A percentile compares a stretch with the other conserved stretches of the same genome.
Conservation (phyloP, 2,888 invertebrate genomes). For the Opisthograptis luteolata region DNA sequence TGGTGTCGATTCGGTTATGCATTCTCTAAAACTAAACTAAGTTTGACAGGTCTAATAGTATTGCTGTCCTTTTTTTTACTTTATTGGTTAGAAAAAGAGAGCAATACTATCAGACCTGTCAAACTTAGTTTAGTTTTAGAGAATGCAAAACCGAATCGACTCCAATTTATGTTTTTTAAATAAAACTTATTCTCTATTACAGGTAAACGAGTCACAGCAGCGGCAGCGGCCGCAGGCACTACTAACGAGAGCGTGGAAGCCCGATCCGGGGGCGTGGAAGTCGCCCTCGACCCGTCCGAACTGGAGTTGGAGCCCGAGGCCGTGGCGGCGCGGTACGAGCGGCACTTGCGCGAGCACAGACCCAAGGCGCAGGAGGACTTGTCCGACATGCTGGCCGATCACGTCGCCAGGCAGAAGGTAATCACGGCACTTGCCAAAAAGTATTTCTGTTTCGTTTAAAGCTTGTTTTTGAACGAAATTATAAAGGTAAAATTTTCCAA, state of each 20-base stretch:
- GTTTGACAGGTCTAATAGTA: no score
- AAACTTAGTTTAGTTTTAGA: no score
- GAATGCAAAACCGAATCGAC: no score
- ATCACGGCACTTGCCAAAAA: neutral
- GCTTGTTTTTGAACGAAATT: no score
- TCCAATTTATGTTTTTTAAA: no score
- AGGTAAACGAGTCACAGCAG: slow-evolving; percentile 57
- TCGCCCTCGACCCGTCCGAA: slow-evolving; percentile 98
- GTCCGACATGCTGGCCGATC: slow-evolving; percentile 99
- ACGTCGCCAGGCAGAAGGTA: slow-evolving; percentile 98
- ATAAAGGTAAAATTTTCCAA: no score
- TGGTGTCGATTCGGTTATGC: no score
- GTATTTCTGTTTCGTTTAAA: no score
- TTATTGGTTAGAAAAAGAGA: no score
- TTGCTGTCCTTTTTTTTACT: no score
- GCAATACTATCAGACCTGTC: no score
- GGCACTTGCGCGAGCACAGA: slow-evolving; percentile 96
- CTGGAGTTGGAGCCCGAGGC: slow-evolving; percentile 97
- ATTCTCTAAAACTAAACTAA: no score
- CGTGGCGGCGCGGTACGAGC: slow-evolving; percentile 97
- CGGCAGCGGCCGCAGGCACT: slow-evolving; percentile 46
- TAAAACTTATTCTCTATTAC: neutral
- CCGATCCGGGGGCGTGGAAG: slow-evolving; percentile 91
- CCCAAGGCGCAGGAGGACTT: slow-evolving; percentile 95
- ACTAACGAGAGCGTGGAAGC: slow-evolving; percentile 39